Conservation (phyloP, 92 coral and sea anemone genomes). For the Blastomussa wellsi region DNA sequence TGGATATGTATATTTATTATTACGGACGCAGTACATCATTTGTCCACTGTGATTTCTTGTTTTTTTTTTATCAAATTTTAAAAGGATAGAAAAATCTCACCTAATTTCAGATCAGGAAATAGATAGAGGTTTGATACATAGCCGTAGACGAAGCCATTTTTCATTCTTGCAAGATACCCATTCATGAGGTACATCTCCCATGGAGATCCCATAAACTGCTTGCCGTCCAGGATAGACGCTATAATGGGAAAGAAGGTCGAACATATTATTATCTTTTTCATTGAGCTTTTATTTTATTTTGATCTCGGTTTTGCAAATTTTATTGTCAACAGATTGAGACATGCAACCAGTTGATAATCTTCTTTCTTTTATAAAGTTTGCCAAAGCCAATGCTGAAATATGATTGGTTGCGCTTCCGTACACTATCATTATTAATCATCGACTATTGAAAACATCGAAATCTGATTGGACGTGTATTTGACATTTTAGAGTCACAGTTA, state of each 20-base stretch:
- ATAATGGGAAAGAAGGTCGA: background rate
- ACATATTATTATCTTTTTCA: background rate
- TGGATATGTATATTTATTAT: too few species aligned
- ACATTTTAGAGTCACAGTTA: too few species aligned
- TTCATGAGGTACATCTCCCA: slow-evolving; percentile 82
- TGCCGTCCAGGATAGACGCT: slow-evolving; percentile 60
- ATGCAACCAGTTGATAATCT: background rate
- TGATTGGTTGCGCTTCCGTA: too few species aligned
- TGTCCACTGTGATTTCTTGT: too few species aligned
- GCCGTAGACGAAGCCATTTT: slow-evolving; percentile 78
- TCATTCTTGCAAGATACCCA: slow-evolving; percentile 69
- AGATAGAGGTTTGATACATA: slow-evolving; percentile 52
- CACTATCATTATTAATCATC: too few species aligned
- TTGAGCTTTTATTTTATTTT: background rate
- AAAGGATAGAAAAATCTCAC: slow-evolving; percentile 57
- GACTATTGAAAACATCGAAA: too few species aligned
- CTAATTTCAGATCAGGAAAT: slow-evolving; percentile 85
- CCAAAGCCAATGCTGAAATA: too few species aligned
- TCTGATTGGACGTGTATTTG: too few species aligned
- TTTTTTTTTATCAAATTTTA: too few species aligned
- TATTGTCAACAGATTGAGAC: background rate
- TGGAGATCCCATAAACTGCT: slow-evolving; percentile 74
- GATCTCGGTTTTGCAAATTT: background rate
- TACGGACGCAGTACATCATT: too few species aligned
- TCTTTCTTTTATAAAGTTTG: too few species aligned